Conservation (phyloP, 1,140 invertebrate species). For the Lepidurus packardi region DNA sequence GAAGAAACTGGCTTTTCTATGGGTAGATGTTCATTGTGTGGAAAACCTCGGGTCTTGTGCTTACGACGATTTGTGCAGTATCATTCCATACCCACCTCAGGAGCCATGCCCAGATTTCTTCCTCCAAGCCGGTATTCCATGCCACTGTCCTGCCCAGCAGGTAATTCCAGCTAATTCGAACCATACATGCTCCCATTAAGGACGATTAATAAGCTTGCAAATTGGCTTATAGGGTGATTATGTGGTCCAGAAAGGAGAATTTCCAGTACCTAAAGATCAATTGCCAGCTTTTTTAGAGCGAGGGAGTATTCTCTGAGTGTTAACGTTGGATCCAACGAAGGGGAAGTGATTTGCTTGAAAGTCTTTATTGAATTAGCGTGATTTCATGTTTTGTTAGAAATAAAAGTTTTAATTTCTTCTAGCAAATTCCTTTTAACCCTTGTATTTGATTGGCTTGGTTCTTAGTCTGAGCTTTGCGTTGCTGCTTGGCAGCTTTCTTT, state of each 20-base stretch:
- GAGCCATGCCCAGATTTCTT: conserved; percentile 31
- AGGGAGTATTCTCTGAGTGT: conserved; percentile 28
- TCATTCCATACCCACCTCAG: conserved; percentile 27
- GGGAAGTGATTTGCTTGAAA: conserved; percentile 28
- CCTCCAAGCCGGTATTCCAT: conserved; percentile 20
- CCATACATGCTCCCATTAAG: neutral
- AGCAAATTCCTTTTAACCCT: neutral
- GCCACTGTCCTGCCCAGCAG: conserved; percentile 28
- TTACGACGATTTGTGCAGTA: conserved; percentile 31
- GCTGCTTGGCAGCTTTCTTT: conserved; percentile 32
- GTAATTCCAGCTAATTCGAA: conserved; percentile 6
- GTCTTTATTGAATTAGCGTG: conserved; percentile 23
- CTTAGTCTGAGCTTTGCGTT: conserved; percentile 27
- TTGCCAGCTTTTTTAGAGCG: conserved; percentile 29
- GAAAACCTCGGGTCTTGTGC: conserved; percentile 32
- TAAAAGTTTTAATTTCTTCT: neutral
- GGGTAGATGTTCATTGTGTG: conserved; percentile 29
- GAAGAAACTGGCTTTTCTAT: conserved; percentile 29
- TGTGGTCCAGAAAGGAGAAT: conserved; percentile 16
- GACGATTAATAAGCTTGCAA: neutral
- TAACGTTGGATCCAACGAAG: neutral
- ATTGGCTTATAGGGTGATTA: conserved; percentile 25
- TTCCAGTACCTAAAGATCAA: conserved; percentile 26
- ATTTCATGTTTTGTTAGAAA: neutral
- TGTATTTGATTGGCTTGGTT: conserved; percentile 8